Evolutionary conservation across 2,797 vertebrate species (phyloP), one percentile per base, ranked within the genome.

Genomic region (Myotis vivesi): DNA sequence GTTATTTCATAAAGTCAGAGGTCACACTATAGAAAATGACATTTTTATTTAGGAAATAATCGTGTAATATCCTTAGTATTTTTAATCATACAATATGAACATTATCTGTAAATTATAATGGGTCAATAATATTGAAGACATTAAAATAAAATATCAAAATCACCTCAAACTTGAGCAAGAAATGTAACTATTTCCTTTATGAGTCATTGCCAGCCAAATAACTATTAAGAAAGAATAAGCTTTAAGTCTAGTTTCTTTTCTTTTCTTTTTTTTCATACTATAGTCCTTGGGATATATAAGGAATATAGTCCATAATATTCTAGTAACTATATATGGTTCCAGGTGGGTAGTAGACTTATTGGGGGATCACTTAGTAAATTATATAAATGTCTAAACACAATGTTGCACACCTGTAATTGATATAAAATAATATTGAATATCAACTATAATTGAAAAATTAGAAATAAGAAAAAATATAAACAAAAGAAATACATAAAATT

Each of bases 31-130:
- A 89, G 72, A 85, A 91, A 94, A 71, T 72, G 51, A 33, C 51
- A 51, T 87, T 92, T 91, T 92, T 84, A 87, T 89, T 93, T 92
- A 62, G 89, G 69, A 82, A 95, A 89, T 75, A 93, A 92, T 80
- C 10, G 71, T 46, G 13, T 73, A 89, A 79, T 89, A 3, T 30
- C 23, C 20, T 92, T 95, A 23, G 9, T 82, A 9, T 75, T 59
- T 36, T 64, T 15, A 89, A 53, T 73, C 30, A 87, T 9, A 57
- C 5, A 46, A 33, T 64, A 81, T 71, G 36, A 86, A 51, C 20
- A 68, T 72, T 68, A 75, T 86, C 28, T 93, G 5, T 57, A 77
- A 87, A 89, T 92, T 91, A 71, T n/a, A 76, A 51, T 53, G 22
- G 22, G 3, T 64, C 30, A 66, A n/a, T 69, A 76, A 36, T 82